These are phyloP conservation scores for Amphipoea lucens DNA, from an alignment of 2,888 invertebrate genomes.

Conservation along the genomic window DNA sequence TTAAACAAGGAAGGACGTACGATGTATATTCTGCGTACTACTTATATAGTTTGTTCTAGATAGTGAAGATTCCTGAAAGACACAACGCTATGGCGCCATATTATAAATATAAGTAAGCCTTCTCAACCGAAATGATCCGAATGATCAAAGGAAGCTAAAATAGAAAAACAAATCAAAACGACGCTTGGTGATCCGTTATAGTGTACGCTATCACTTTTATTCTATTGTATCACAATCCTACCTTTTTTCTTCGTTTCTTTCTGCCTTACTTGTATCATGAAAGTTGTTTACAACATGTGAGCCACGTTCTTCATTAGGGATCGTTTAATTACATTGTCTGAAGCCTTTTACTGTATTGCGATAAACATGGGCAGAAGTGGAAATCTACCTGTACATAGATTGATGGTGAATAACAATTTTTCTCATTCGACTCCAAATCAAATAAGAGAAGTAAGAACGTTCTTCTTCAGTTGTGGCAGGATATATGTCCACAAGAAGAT, in stretches of 20 bases:
- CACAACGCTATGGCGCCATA: not conserved
- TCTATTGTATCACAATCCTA: not conserved
- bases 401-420: slow-evolving; percentile 75
- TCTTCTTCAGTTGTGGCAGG: slow-evolving; percentile 67
- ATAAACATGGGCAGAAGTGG: not conserved
- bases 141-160: not conserved
- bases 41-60: not conserved
- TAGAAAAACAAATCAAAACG: not conserved
- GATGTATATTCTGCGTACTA: not conserved
- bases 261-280: not conserved
- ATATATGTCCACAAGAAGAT: slow-evolving; percentile 74
- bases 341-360: not conserved
- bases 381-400: slow-evolving; percentile 75
- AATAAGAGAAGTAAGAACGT: slow-evolving; percentile 54
- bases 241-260: not conserved
- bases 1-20: not conserved
- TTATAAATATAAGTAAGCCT: not conserved
- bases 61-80: not conserved
- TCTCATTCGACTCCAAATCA: slow-evolving; percentile 73
- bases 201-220: not conserved
- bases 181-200: not conserved
- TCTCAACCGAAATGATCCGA: not conserved
- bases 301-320: slow-evolving; percentile 15
- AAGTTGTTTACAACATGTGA: slow-evolving; percentile 30
- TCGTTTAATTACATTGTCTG: not conserved